Conservation (phyloP, 1,140 invertebrate species). For the Drosophila melanogaster region Release_6_plus_ISO1_MT NT_033777.3:26987501-26988000, state of each 20-base stretch:
- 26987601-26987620: conserved; percentile 54
- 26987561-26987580: conserved; percentile 25
- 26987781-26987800: conserved; percentile 4
- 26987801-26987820: not conserved
- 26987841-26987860: too few species aligned
- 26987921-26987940: too few species aligned
- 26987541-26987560: conserved; percentile 28
- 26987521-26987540: conserved; percentile 9
- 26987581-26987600: conserved; percentile 9
- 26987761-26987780: not conserved
- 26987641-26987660: conserved; percentile 11
- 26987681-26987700: conserved; percentile 29
- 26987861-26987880: too few species aligned
- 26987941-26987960: not conserved
- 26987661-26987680: conserved; percentile 11
- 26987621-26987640: conserved; percentile 18
- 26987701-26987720: not conserved
- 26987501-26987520: conserved; percentile 22
- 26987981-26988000: conserved; percentile 23
- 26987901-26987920: too few species aligned
- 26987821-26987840: too few species aligned
- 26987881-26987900: not conserved
- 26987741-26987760: conserved; percentile 9
- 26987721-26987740: conserved; percentile 16
- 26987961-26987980: conserved; percentile 10